These are phyloP conservation scores for Drosophila willistoni DNA, from an alignment of 1,140 invertebrate genomes.

Conservation along the genomic window DNA sequence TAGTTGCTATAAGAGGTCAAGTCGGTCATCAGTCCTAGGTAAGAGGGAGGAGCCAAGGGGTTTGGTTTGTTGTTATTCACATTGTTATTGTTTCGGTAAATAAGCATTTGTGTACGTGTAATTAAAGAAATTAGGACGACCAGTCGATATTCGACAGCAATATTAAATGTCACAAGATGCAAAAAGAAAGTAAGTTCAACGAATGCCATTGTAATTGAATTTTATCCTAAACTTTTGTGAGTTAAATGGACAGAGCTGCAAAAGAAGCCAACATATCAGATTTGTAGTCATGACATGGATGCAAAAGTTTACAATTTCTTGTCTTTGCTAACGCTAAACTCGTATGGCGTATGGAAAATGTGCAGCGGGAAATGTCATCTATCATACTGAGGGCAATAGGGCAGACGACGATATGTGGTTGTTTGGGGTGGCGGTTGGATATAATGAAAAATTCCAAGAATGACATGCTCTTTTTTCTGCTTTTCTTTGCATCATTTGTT, in stretches of 20 bases:
- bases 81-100: slow-evolving; percentile 49
- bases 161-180: slow-evolving; percentile 8
- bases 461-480: no score
- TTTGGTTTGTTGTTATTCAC: slow-evolving; percentile 16
- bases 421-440: neutral
- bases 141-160: neutral
- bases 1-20: neutral
- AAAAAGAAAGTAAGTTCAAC: no score
- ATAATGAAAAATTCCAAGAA: neutral
- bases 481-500: no score
- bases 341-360: neutral
- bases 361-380: neutral
- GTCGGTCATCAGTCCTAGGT: neutral
- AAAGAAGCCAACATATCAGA: neutral
- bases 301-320: neutral
- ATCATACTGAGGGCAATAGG: neutral
- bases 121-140: neutral
- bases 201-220: slow-evolving; percentile 10
- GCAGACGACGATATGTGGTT: neutral
- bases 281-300: neutral
- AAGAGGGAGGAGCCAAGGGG: neutral
- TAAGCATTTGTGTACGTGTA: neutral
- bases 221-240: slow-evolving; percentile 4
- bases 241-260: no score
- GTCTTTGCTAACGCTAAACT: neutral